Base-by-base conservation (phyloP, 2,888 invertebrate genomes). In the Drosophila tripunctata region DNA sequence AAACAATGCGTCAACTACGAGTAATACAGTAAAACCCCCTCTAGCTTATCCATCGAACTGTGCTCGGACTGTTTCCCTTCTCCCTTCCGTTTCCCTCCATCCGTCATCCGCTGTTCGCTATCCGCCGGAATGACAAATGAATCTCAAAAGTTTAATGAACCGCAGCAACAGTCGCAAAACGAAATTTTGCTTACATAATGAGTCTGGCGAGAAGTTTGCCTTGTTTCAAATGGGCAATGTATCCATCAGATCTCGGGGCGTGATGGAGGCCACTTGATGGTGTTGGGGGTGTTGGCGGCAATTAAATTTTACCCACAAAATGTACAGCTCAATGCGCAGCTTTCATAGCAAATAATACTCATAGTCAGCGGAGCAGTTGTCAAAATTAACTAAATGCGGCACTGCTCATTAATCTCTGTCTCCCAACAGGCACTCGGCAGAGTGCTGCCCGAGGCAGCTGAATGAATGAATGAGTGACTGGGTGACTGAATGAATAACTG, bases 331-430 rank as follows among this genome's bases (percentile, higher is more conserved):
- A 77, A 75, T 75, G 71, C 56, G 60, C 56, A 24, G 47, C 71
- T 43, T 38, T 57, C 51, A 52, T 38, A 31, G 60, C 62, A 72
- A n/a, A 76, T 69, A 71, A 77, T 67, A 74, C 72, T 72, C 71
- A 64, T 48, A 64, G 80, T 78, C 80, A 64, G 71, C 71, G 74
- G 43, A 67, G 67, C 71, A 76, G 81, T 81, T 83, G 80, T 81
- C 81, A 81, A 83, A 81, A 81, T 83, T 83, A 81, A 81, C 83
- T 78, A 83, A 81, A 83, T 69, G 83, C 76, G 76, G 74, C 78
- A 69, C 64, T 80, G 55, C 80, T 80, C 81, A 81, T 81, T 81
- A 83, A 82, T 82, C 81, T 82, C 77, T 83, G 83, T 81, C 80
- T 72, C 64, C 68, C 66, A 69, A 69, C 47, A 52, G n/a, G 38